A percentile compares a stretch with the other conserved stretches of the same genome.
Conservation (phyloP, 2,113 vertebrate genomes). For the Myanophis thanlyinensis region DNA sequence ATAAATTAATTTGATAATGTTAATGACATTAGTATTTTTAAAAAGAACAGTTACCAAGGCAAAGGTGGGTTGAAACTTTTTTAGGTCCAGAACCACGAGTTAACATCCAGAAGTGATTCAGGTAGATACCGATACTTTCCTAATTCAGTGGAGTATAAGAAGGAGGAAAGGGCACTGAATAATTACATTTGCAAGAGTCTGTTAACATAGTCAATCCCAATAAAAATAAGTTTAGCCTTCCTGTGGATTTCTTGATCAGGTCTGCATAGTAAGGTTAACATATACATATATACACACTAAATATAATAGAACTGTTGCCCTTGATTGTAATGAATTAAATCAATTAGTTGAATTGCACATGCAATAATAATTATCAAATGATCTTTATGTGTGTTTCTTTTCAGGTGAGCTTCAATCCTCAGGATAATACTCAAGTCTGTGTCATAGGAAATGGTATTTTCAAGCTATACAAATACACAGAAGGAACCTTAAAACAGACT, state of each 20-base stretch:
- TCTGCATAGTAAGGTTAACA: background rate
- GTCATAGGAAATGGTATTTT: constrained; percentile 84
- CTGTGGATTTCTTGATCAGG: background rate
- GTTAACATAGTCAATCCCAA: background rate
- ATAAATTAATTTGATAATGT: background rate
- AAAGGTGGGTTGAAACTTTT: background rate
- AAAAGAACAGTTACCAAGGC: background rate
- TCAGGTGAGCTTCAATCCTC: constrained; percentile 90
- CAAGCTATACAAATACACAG: constrained; percentile 82
- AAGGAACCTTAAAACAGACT: constrained; percentile 83
- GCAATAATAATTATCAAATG: constrained; percentile 4
- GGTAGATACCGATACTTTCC: background rate
- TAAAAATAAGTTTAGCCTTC: background rate
- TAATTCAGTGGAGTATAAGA: background rate
- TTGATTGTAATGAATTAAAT: background rate
- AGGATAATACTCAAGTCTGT: constrained; percentile 85
- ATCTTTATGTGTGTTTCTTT: constrained; percentile 17
- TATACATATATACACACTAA: background rate
- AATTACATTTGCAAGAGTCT: background rate
- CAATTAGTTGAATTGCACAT: background rate
- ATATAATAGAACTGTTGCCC: background rate
- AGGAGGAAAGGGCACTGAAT: background rate
- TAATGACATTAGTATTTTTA: background rate
- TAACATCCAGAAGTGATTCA: background rate
- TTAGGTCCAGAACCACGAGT: background rate